A percentile compares a stretch with the other conserved stretches of the same genome.
Conservation (phyloP, 2,797 vertebrate species). For the Nannoperca obscura region DNA sequence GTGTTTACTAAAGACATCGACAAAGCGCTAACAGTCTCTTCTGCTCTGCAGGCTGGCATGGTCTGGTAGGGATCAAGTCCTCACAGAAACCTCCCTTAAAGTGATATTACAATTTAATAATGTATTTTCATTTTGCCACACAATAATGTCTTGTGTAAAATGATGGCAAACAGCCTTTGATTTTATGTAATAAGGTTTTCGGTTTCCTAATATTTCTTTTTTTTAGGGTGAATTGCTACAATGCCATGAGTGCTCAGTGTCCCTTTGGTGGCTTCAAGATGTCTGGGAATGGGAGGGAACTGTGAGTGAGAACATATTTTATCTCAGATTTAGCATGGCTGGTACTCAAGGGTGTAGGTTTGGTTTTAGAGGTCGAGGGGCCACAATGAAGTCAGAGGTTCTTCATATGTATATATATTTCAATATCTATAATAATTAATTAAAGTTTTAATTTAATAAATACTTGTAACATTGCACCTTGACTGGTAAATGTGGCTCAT, state of each 20-base stretch:
- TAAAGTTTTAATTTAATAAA: no score
- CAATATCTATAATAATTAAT: no score
- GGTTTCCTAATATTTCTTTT: neutral
- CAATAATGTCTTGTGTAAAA: neutral
- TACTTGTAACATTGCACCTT: neutral
- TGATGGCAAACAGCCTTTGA: neutral
- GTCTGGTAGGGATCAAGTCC: conserved; percentile 86
- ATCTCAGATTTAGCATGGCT: neutral
- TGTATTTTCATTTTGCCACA: neutral
- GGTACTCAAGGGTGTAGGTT: neutral
- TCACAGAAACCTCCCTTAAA: neutral
- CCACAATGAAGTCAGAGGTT: neutral
- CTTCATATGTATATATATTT: no score
- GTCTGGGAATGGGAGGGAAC: conserved; percentile 93
- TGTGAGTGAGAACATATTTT: conserved; percentile 85
- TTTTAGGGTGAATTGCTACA: conserved; percentile 93
- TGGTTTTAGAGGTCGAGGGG: neutral
- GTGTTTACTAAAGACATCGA: conserved; percentile 91
- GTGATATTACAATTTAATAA: neutral
- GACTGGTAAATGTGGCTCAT: neutral
- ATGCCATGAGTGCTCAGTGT: conserved; percentile 84
- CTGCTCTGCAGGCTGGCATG: conserved; percentile 90
- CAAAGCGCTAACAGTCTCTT: conserved; percentile 88
- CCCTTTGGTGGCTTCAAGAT: conserved; percentile 95
- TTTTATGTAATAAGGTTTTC: neutral